phyloP scores from a whole-genome alignment of 2,888 invertebrate species.

The Romanomermis culicivorax region DNA sequence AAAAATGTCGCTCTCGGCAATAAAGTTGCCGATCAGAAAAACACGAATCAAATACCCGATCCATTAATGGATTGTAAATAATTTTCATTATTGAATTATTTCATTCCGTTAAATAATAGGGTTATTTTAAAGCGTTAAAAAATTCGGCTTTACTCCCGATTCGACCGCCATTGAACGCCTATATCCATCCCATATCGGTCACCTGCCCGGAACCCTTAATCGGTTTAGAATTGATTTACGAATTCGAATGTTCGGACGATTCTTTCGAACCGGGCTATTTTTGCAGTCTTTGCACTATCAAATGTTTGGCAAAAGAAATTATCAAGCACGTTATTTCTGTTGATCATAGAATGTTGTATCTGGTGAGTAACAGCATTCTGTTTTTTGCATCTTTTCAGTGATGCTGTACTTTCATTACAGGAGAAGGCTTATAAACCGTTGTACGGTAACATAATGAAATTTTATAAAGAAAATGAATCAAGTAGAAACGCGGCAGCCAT shows the following conservation, averaged over 20 bases:
- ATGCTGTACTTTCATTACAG: neutral
- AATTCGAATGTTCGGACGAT: constrained; percentile 2
- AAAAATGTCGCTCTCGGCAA: too few relatives aligned
- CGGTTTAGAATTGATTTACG: neutral
- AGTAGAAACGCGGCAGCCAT: neutral
- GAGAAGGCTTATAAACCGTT: neutral
- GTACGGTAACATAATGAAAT: neutral
- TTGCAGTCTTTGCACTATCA: neutral
- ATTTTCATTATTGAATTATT: too few relatives aligned
- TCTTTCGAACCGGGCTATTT: constrained; percentile 1
- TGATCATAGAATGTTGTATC: neutral
- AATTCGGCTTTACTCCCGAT: neutral
- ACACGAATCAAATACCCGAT: too few relatives aligned
- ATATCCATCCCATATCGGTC: neutral
- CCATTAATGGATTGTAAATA: too few relatives aligned
- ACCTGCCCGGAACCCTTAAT: neutral
- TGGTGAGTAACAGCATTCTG: neutral
- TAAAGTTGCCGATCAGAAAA: too few relatives aligned
- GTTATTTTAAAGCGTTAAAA: neutral
- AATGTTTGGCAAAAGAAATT: neutral
- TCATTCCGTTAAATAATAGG: too few relatives aligned
- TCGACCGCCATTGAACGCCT: neutral
- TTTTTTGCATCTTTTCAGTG: neutral
- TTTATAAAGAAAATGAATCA: neutral
- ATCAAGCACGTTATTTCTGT: neutral